Evolutionary conservation across 2,888 invertebrate species (phyloP).

Genomic region (Eremobia ochroleuca): DNA sequence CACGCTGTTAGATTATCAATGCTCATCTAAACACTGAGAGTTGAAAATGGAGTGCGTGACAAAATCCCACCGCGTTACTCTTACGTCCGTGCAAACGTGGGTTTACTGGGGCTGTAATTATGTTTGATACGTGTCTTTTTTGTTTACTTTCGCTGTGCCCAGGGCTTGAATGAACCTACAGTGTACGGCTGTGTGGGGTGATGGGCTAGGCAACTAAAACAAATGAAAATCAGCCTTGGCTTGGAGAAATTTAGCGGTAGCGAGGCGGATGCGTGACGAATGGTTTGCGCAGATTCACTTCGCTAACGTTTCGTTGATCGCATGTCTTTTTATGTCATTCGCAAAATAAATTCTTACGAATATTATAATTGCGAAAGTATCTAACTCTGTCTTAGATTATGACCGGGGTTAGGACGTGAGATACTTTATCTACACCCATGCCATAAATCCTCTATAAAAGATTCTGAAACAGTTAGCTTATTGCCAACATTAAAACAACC

Average conservation of each 20-base stretch:
- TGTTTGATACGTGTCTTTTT: background rate
- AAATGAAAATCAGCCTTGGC: background rate
- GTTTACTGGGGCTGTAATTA: slow-evolving; percentile 9
- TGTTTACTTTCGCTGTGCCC: background rate
- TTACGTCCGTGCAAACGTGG: background rate
- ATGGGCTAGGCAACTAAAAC: background rate
- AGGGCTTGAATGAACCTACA: background rate
- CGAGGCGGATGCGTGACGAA: background rate
- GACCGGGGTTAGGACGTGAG: background rate
- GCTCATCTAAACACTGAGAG: too few species aligned
- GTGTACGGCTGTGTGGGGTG: too few species aligned
- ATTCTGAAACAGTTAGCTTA: too few species aligned
- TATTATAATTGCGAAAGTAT: background rate
- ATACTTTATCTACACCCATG: too few species aligned
- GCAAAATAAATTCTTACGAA: background rate
- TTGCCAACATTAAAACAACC: too few species aligned
- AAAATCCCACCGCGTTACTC: background rate
- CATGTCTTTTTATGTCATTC: background rate
- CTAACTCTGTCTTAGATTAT: background rate
- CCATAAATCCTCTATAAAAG: too few species aligned
- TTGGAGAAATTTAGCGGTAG: background rate
- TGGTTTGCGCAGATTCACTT: background rate
- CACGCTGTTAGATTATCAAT: background rate
- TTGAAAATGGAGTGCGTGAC: background rate
- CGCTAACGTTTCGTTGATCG: background rate